phyloP scores from a whole-genome alignment of 2,888 invertebrate genomes.

The Tricholauxania praeusta region DNA sequence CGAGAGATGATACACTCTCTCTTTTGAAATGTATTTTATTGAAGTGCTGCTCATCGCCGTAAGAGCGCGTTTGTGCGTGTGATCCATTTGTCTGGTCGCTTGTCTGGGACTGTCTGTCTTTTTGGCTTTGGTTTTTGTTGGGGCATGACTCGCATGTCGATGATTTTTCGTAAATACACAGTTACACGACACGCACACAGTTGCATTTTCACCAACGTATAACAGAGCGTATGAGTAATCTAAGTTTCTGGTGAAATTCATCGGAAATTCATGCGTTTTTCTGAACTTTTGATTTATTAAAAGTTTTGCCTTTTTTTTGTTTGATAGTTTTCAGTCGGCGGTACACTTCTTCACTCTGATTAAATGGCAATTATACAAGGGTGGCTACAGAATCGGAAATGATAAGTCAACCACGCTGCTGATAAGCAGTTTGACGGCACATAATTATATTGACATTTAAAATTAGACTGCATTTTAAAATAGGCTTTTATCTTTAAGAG shows the following conservation, averaged over 20 bases:
- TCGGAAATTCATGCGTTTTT: conserved; percentile 55
- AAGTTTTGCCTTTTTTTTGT: conserved; percentile 3
- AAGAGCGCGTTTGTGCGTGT: neutral
- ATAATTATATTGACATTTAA: too few species aligned
- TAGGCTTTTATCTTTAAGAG: too few species aligned
- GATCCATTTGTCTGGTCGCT: neutral
- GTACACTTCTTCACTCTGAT: neutral
- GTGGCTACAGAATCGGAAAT: neutral
- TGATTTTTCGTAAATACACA: too few species aligned
- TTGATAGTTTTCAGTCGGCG: neutral
- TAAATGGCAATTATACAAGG: neutral
- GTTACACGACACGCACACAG: too few species aligned
- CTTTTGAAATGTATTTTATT: neutral
- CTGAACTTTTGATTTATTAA: neutral
- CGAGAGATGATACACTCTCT: too few species aligned
- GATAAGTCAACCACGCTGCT: too few species aligned
- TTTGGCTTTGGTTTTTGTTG: too few species aligned
- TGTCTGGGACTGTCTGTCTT: neutral
- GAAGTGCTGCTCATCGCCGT: neutral
- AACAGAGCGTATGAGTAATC: conserved; percentile 60
- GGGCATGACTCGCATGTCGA: too few species aligned
- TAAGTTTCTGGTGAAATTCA: conserved; percentile 62
- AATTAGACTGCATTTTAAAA: too few species aligned
- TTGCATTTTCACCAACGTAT: neutral
- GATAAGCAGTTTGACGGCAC: too few species aligned